These are phyloP conservation scores for Acronicta psi DNA, from an alignment of 2,888 invertebrate species.

Conservation along the genomic window DNA sequence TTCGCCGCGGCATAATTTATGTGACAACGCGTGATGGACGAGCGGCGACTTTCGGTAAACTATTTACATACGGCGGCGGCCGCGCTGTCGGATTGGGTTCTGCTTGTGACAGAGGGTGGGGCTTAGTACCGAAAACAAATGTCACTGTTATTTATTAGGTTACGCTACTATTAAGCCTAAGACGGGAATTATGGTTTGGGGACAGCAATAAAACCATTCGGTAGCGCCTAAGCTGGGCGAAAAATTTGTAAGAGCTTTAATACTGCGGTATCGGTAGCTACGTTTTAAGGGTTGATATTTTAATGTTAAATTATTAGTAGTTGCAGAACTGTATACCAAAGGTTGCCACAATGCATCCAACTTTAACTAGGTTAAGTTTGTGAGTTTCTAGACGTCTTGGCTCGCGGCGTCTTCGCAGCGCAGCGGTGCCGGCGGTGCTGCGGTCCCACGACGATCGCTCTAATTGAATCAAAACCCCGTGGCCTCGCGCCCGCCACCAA, in stretches of 20 bases:
- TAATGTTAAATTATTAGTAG: constrained; percentile 4
- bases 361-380: constrained; percentile 42
- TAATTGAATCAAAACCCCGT: constrained; percentile 82
- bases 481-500: constrained; percentile 68
- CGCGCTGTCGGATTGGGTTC: constrained; percentile 88
- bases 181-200: constrained; percentile 77
- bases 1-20: constrained; percentile 90
- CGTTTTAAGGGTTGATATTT: neutral
- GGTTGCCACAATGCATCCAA: constrained; percentile 23
- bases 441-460: constrained; percentile 73
- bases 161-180: constrained; percentile 84
- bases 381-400: constrained; percentile 41
- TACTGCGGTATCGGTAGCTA: neutral
- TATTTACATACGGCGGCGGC: constrained; percentile 88
- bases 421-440: constrained; percentile 28
- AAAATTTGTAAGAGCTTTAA: constrained; percentile 32
- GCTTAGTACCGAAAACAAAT: constrained; percentile 89
- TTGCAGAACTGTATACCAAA: neutral
- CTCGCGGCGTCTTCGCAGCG: constrained; percentile 37
- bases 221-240: constrained; percentile 45
- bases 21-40: constrained; percentile 89
- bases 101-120: constrained; percentile 87
- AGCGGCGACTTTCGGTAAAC: constrained; percentile 89
- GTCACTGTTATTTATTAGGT: constrained; percentile 89
- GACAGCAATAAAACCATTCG: constrained; percentile 55